phyloP scores from a whole-genome alignment of 2,888 invertebrate genomes.

The Raillietiella orientalis region DNA sequence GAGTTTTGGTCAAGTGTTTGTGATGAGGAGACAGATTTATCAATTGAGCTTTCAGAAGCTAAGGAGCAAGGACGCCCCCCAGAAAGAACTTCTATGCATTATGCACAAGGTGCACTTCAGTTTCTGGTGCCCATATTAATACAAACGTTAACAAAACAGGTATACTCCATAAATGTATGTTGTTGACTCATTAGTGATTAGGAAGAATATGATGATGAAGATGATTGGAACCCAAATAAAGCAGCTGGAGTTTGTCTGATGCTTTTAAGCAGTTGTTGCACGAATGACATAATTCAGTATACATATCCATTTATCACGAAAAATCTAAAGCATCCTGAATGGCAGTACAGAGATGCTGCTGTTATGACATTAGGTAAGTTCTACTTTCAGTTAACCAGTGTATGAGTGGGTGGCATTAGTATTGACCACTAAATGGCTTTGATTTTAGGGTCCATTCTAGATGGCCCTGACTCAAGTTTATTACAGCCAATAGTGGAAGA shows the following conservation, averaged over 20 bases:
- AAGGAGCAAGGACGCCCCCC: constrained; percentile 80
- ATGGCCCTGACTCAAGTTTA: constrained; percentile 56
- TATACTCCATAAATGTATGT: constrained; percentile 8
- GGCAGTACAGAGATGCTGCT: constrained; percentile 80
- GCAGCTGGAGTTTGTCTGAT: constrained; percentile 96
- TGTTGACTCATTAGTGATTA: constrained; percentile 7
- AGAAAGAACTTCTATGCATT: constrained; percentile 62
- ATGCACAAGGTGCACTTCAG: constrained; percentile 90
- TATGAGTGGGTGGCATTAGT: too few relatives aligned
- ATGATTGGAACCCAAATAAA: constrained; percentile 98
- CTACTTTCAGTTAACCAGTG: not conserved
- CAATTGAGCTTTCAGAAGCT: constrained; percentile 79
- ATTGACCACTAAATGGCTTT: too few relatives aligned
- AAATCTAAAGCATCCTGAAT: constrained; percentile 70
- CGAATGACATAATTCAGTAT: constrained; percentile 79
- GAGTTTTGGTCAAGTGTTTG: constrained; percentile 99
- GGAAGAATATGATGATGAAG: constrained; percentile 88
- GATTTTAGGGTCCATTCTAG: constrained; percentile 32
- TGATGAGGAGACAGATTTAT: constrained; percentile 89
- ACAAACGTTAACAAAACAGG: constrained; percentile 72
- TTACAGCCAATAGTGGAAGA: constrained; percentile 78
- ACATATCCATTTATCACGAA: constrained; percentile 85
- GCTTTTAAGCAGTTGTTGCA: constrained; percentile 85
- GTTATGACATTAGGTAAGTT: constrained; percentile 75
- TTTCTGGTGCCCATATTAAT: constrained; percentile 77